Base-by-base conservation (phyloP, 2,888 invertebrate genomes). In the Drosophila formosana region DNA sequence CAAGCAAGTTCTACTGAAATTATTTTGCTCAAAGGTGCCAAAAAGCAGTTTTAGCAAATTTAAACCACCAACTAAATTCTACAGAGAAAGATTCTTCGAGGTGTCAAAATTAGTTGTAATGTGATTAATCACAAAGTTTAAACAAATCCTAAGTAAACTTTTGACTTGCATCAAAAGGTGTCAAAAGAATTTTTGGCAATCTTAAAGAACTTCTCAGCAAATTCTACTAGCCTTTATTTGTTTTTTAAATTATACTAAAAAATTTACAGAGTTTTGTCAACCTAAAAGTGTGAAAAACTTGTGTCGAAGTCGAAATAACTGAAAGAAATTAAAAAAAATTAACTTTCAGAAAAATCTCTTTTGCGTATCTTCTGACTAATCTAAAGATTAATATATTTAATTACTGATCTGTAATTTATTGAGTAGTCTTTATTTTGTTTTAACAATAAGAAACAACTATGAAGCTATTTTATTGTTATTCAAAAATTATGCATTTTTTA, bases 61-160 rank as follows among this genome's bases (percentile, higher is more conserved):
- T 1, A 1, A 18, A 18, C 18, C 18, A 18, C 18, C 18, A 18
- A 18, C 18, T 18, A 18, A 18, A 18, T 18, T 18, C 18, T 1
- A 18, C 18, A 18, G 18, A 18, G 37, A 37, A 37, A 32, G 32
- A 9, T 9, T 32, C 32, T 37, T 37, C n/a, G 7, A 41, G 39
- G 39, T 41, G 39, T 41, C 13, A 41, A 41, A 37, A 37, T 37
- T 37, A 11, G 37, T 37, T 37, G 37, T 37, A 37, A 37, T 37
- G 37, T 37, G n/a, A 37, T 3, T 4, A 32, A 34, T 49, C 28
- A 23, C 23, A 34, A 50, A 11, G 11, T 34, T 34, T 11, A 37
- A n/a, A 37, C n/a, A 37, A 37, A 57, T 11, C 9, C 13, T 8
- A 23, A 55, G 26, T 37, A n/a, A 43, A 25, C 3, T 30, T 11